Base-by-base conservation (phyloP, 30 jellyfish, hydroid and myxozoan species). In the Aurelia aurita complex sp. Pacific region DNA sequence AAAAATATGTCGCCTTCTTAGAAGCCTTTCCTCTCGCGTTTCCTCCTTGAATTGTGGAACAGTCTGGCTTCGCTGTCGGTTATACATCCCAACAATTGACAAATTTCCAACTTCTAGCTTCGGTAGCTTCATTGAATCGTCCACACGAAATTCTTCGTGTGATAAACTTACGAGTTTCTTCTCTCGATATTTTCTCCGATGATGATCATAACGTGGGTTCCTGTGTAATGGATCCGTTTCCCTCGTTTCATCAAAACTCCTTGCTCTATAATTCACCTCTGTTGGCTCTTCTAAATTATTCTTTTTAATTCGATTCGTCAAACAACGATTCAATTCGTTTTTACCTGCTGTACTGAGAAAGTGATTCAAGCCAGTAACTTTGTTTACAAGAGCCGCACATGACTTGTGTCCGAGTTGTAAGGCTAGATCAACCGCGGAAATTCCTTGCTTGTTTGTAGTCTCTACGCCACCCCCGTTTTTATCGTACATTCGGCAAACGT, bases 341-440 rank as follows among this genome's bases (percentile, higher is more conserved):
- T 65, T 14, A 79, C 89, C 89, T 79, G 80, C 74, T 17, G 80
- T 33, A 53, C 52, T 23, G n/a, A 79, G 52, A 11, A 34, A 17
- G 16, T 54, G 89, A 38, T 57, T 65, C 40, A 42, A 53, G 52
- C 89, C 89, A 9, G 89, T 64, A 14, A 67, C 89, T 79, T 64
- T 79, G 80, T 79, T 79, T 79, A 79, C 89, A 38, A 64, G 40
- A 5, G 69, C 89, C 2, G 89, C 89, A 79, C 89, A 79, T 50
- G 89, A 79, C 55, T 67, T 79, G 89, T 79, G 89, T 67, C 89
- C 89, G 80, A 79, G 89, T 50, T 79, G 67, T 79, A 79, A 79
- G 67, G 89, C 89, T 61, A 79, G 57, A 53, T 79, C 89, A 53
- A 79, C 89, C 80, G 89, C 89, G 52, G 89, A 64, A 43, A 79